Evolutionary conservation across 2,888 invertebrate genomes (phyloP).

Genomic region (Drosophila pegasa): DNA sequence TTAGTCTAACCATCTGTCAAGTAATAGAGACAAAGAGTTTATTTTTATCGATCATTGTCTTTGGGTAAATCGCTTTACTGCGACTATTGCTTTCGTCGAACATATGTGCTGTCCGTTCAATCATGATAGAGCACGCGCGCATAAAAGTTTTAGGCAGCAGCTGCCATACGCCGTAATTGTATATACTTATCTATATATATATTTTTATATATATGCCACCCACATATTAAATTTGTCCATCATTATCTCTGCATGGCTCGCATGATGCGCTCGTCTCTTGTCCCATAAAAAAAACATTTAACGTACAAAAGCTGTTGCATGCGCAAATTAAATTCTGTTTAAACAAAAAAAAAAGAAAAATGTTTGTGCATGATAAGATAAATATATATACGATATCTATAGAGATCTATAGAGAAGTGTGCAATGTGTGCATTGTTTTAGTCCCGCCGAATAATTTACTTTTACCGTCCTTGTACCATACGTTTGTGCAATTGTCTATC

Average conservation of each 20-base stretch:
- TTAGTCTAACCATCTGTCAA: not conserved
- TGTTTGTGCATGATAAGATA: conserved; percentile 48
- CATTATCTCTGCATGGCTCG: conserved; percentile 60
- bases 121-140: conserved; percentile 18
- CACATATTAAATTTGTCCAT: conserved; percentile 29
- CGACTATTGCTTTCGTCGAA: not conserved
- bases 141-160: conserved; percentile 1
- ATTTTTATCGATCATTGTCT: conserved; percentile 9
- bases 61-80: not conserved
- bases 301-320: conserved; percentile 27
- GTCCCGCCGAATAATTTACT: conserved; percentile 14
- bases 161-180: conserved; percentile 9
- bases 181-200: not conserved
- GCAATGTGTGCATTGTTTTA: conserved; percentile 7
- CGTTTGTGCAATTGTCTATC: conserved; percentile 70
- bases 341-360: conserved; percentile 7
- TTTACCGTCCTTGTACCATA: conserved; percentile 59
- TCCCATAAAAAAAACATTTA: conserved; percentile 32
- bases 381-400: conserved; percentile 8
- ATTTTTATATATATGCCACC: conserved; percentile 12
- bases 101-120: conserved; percentile 22
- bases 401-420: conserved; percentile 15
- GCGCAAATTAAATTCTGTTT: conserved; percentile 5
- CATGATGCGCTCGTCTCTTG: conserved; percentile 56
- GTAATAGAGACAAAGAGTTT: not conserved